phyloP scores from a whole-genome alignment of 2,888 invertebrate genomes.

The Diarsia rubi region DNA sequence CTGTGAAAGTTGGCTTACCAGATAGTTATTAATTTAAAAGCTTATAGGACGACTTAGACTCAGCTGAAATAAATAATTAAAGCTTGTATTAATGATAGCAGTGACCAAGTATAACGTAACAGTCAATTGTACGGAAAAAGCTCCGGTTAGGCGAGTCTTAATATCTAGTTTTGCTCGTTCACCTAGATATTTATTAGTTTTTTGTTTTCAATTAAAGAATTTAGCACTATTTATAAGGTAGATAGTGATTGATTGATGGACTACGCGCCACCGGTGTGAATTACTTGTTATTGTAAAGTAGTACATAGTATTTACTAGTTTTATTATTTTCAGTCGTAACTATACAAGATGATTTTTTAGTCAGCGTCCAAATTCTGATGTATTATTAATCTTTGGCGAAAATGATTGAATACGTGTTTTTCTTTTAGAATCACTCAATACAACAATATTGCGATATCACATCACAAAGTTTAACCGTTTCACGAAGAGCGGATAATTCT shows the following conservation, averaged over 20 bases:
- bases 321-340: background rate
- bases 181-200: slow-evolving; percentile 55
- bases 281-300: background rate
- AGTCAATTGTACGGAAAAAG: slow-evolving; percentile 53
- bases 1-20: slow-evolving; percentile 50
- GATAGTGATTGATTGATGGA: slow-evolving; percentile 42
- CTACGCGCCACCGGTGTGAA: background rate
- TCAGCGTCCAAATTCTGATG: too few relatives aligned
- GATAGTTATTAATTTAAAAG: slow-evolving; percentile 39
- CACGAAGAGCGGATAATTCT: too few relatives aligned
- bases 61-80: slow-evolving; percentile 32
- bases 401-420: too few relatives aligned
- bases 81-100: slow-evolving; percentile 36
- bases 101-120: slow-evolving; percentile 52
- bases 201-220: slow-evolving; percentile 47
- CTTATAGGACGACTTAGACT: slow-evolving; percentile 15
- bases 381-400: too few relatives aligned
- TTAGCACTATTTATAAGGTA: slow-evolving; percentile 30
- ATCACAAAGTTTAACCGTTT: too few relatives aligned
- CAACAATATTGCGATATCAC: too few relatives aligned
- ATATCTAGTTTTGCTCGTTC: slow-evolving; percentile 56
- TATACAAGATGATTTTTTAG: too few relatives aligned
- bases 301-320: background rate
- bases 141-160: slow-evolving; percentile 54
- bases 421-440: too few relatives aligned